Evolutionary conservation across 2,113 vertebrate species (phyloP).

Genomic region (Furnarius figulus): DNA sequence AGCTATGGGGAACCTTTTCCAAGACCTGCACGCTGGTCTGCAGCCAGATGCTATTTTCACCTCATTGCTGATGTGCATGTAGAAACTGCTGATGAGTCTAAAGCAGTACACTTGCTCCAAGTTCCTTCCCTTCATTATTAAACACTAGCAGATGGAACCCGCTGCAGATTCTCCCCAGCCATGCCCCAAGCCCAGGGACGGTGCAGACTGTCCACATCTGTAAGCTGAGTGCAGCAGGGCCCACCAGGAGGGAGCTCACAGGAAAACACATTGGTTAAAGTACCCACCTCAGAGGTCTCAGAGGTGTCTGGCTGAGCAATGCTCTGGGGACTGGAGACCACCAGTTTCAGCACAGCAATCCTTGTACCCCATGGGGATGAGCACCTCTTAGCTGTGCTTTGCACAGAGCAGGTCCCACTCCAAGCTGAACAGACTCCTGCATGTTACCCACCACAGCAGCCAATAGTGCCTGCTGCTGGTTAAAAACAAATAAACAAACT

Average conservation of each 20-base stretch:
- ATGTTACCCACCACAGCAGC: neutral
- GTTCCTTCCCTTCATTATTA: neutral
- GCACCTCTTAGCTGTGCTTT: neutral
- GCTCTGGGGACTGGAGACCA: neutral
- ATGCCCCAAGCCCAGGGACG: neutral
- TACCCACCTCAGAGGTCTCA: neutral
- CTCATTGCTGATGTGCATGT: neutral
- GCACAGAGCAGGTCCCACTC: fast-evolving
- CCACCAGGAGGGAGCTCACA: neutral
- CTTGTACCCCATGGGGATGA: fast-evolving
- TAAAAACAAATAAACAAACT: neutral
- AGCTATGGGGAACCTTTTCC: neutral
- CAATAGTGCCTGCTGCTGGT: neutral
- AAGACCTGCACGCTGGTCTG: neutral
- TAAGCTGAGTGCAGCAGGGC: neutral
- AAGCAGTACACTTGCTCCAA: neutral
- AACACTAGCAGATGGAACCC: neutral
- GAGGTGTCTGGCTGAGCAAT: neutral
- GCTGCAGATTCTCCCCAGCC: neutral
- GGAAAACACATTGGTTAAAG: neutral
- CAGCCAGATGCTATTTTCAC: neutral
- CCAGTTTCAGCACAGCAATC: neutral
- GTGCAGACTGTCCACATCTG: fast-evolving
- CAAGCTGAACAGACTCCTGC: neutral
- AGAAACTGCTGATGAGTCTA: neutral